A percentile compares a stretch with the other conserved stretches of the same genome.
Conservation (phyloP, 2,797 vertebrate genomes). For the Ispidina picta region DNA sequence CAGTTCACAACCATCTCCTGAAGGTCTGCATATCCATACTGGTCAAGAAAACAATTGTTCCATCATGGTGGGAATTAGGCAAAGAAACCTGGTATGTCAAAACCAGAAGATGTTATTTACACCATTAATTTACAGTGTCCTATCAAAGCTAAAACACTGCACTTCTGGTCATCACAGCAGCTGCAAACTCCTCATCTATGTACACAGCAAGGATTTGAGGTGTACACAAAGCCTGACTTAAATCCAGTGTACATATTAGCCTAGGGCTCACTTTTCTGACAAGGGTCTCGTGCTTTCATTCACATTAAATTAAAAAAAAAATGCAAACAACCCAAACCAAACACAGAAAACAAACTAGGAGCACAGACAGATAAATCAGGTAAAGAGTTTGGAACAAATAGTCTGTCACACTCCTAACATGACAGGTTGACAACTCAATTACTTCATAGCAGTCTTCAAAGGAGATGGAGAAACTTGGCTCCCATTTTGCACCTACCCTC, state of each 20-base stretch:
- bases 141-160: neutral
- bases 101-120: neutral
- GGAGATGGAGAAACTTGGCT: neutral
- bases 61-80: neutral
- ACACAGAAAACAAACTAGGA: neutral
- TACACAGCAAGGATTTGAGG: neutral
- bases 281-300: neutral
- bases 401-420: neutral
- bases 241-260: neutral
- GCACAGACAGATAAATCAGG: neutral
- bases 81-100: constrained; percentile 12
- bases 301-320: neutral
- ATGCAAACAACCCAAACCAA: neutral
- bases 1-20: too few relatives aligned
- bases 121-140: neutral
- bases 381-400: neutral
- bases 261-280: neutral
- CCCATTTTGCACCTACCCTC: neutral
- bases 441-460: neutral
- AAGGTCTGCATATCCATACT: too few relatives aligned
- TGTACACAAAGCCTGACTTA: neutral
- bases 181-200: neutral
- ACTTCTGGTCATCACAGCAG: rapidly evolving
- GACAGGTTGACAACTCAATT: neutral
- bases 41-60: neutral